These are phyloP conservation scores for Agonopterix alstromeriana DNA, from an alignment of 2,888 invertebrate genomes.

Conservation along the genomic window DNA sequence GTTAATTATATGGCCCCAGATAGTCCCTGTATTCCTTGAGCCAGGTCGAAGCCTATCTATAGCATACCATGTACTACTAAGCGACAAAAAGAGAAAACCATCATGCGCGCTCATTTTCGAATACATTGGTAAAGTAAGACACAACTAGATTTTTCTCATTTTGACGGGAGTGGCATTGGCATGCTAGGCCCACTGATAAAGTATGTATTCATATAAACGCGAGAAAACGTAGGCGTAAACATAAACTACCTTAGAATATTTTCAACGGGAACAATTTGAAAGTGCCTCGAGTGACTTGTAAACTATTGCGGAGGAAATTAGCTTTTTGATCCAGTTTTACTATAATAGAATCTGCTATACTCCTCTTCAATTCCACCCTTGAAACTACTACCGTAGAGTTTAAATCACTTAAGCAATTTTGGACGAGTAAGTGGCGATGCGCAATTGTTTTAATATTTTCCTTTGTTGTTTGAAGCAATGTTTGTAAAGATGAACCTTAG, in stretches of 20 bases:
- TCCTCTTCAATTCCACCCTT: too few species aligned
- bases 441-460: conserved; percentile 32
- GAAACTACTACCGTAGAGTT: too few species aligned
- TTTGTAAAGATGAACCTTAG: background rate
- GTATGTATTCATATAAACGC: background rate
- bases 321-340: conserved; percentile 3
- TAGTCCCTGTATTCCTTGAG: too few species aligned
- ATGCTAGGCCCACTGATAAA: background rate
- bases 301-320: conserved; percentile 2
- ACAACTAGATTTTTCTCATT: too few species aligned
- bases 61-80: too few species aligned
- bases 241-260: background rate
- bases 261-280: background rate
- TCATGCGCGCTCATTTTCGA: too few species aligned
- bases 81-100: too few species aligned
- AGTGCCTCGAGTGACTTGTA: background rate
- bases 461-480: conserved; percentile 25
- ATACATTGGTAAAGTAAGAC: too few species aligned
- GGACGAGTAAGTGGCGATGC: conserved; percentile 19
- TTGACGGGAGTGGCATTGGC: too few species aligned
- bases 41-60: too few species aligned
- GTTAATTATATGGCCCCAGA: too few species aligned
- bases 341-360: too few species aligned
- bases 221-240: background rate
- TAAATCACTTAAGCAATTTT: background rate